A percentile compares a stretch with the other conserved stretches of the same genome.
Conservation (phyloP, 2,797 vertebrate genomes). For the Mastacembelus armatus region DNA sequence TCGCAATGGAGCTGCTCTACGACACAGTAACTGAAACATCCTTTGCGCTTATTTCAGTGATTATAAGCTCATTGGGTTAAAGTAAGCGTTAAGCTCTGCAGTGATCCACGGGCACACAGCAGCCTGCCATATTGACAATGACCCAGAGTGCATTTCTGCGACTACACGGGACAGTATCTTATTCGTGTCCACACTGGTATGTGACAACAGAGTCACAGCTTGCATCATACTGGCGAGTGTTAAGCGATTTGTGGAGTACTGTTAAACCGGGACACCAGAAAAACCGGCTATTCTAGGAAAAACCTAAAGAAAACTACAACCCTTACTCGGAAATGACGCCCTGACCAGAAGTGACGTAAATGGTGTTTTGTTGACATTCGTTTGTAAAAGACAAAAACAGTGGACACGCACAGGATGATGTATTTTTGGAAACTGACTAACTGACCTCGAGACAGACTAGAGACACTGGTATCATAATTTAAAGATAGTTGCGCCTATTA, state of each 20-base stretch:
- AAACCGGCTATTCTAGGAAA: fast-evolving
- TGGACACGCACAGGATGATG: constrained; percentile 53
- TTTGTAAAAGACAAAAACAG: constrained; percentile 82
- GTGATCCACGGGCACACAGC: constrained; percentile 60
- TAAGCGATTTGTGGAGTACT: fast-evolving
- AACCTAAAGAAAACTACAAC: constrained; percentile 44
- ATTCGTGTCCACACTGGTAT: neutral
- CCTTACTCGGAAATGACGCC: constrained; percentile 64
- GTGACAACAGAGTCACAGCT: fast-evolving
- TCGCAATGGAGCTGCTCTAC: constrained; percentile 55
- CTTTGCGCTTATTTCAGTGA: constrained; percentile 19
- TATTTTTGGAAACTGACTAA: constrained; percentile 54
- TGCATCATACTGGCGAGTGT: fast-evolving
- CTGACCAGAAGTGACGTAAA: constrained; percentile 43
- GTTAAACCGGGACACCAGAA: fast-evolving
- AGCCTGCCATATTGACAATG: constrained; percentile 80
- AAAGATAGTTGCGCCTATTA: neutral
- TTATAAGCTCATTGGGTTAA: constrained; percentile 3
- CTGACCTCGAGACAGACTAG: neutral
- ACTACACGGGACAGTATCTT: neutral
- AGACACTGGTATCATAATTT: neutral
- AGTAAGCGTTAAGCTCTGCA: constrained; percentile 44
- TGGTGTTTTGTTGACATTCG: constrained; percentile 85
- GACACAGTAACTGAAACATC: constrained; percentile 78
- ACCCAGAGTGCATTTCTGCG: constrained; percentile 69